Evolutionary conservation across 2,113 vertebrate species (phyloP).

Genomic region (Fulmarus glacialis): DNA sequence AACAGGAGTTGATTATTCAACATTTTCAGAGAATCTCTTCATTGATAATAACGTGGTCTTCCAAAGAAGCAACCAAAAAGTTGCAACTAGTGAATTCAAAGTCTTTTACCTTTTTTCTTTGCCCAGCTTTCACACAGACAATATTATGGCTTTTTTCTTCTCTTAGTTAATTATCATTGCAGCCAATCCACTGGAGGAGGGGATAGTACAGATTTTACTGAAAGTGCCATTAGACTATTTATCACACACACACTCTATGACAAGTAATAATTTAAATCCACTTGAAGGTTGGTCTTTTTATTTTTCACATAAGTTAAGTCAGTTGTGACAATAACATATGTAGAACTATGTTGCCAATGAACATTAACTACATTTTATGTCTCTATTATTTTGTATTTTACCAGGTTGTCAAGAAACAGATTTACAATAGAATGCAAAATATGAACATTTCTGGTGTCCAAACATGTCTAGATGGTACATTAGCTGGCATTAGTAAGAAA

Average conservation of each 20-base stretch:
- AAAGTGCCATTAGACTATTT: neutral
- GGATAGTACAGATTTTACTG: neutral
- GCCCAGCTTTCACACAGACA: neutral
- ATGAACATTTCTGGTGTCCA: neutral
- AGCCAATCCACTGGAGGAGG: neutral
- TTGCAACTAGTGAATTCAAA: neutral
- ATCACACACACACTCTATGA: neutral
- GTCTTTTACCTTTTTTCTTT: neutral
- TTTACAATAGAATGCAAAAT: neutral
- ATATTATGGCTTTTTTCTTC: neutral
- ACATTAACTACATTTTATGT: neutral
- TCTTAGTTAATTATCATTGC: neutral
- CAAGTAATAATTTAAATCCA: neutral
- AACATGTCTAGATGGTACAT: neutral
- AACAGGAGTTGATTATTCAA: conserved; percentile 42
- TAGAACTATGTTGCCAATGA: neutral
- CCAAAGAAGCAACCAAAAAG: conserved; percentile 11
- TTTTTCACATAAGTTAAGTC: neutral
- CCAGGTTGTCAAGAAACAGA: conserved; percentile 22
- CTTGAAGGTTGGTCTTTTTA: neutral
- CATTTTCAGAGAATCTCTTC: conserved; percentile 25
- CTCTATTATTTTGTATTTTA: conserved; percentile 1
- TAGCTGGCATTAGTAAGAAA: neutral
- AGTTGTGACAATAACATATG: conserved; percentile 2
- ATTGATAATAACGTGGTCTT: neutral